phyloP scores from a whole-genome alignment of 2,113 vertebrate species.

The Bagarius yarrelli region DNA sequence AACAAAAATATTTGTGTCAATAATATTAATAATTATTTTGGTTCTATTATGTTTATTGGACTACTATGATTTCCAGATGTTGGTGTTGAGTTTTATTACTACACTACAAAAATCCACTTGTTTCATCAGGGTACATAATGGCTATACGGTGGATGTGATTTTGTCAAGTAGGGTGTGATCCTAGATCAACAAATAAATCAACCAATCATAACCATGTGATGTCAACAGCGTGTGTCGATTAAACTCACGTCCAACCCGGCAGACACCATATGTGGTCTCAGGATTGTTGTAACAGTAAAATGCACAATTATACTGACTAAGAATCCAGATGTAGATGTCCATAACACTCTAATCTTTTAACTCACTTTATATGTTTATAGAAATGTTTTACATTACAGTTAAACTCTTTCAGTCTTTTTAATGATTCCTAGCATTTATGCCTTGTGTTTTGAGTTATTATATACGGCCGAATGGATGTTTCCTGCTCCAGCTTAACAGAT shows the following conservation, averaged over 20 bases:
- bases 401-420: background rate
- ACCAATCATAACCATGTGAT: too few relatives aligned
- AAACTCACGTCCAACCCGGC: too few relatives aligned
- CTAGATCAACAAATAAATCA: too few relatives aligned
- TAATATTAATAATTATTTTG: too few relatives aligned
- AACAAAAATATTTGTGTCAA: too few relatives aligned
- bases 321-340: too few relatives aligned
- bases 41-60: background rate
- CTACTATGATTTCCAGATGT: background rate
- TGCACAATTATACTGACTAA: background rate
- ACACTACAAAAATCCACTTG: background rate
- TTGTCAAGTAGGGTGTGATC: too few relatives aligned
- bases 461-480: background rate
- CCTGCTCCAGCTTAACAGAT: background rate
- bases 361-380: background rate
- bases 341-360: too few relatives aligned
- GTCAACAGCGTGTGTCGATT: too few relatives aligned
- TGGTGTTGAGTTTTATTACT: background rate
- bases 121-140: background rate
- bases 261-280: background rate
- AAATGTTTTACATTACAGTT: background rate
- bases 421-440: background rate
- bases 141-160: background rate
- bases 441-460: background rate
- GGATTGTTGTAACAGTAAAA: background rate